Evolutionary conservation across 2,888 invertebrate species (phyloP), one percentile per base, ranked within the genome.

Genomic region (Elmis aenea): DNA sequence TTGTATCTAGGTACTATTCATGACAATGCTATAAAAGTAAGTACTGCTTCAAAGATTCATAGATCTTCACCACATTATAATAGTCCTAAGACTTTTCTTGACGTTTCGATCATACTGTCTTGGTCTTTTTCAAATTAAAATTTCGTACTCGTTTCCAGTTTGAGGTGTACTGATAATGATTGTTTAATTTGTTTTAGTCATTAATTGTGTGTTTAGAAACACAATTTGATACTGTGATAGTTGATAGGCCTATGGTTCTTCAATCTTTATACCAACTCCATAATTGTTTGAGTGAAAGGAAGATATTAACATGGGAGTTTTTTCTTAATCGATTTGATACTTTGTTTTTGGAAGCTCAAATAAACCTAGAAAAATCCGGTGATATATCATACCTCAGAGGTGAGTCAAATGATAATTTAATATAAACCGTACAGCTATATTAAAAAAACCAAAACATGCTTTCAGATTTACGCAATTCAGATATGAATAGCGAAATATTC

Each of bases 141-240:
- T n/a, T n/a, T n/a, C n/a, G n/a, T n/a, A n/a, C n/a, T n/a, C n/a
- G n/a, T n/a, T n/a, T n/a, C n/a, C n/a, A n/a, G n/a, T n/a, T n/a
- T n/a, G n/a, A n/a, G n/a, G n/a, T n/a, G n/a, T n/a, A n/a, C n/a
- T n/a, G n/a, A n/a, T n/a, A n/a, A n/a, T n/a, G n/a, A n/a, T n/a
- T n/a, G n/a, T 18, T 6, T 18, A 18, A 5, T 18, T 28, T 8
- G 43, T 66, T 62, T 22, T 69, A 90, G 85, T 81, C 91, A 37
- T 74, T 95, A 46, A 81, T 93, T 39, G 83, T 86, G 74, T 97
- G 97, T 67, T 71, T 99, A 70, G 97, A 99, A 74, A 88, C 91
- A 1, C 97, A 99, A 72, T 99, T 99, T 71, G 99, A 99, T 73
- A 79, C 89, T 42, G 94, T 97, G 45, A 93, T 96, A 42, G 85